A percentile compares a stretch with the other conserved stretches of the same genome.
Evolutionary conservation across 1,140 invertebrate species (phyloP).

Genomic region (Pogonognathellus flavescens): DNA sequence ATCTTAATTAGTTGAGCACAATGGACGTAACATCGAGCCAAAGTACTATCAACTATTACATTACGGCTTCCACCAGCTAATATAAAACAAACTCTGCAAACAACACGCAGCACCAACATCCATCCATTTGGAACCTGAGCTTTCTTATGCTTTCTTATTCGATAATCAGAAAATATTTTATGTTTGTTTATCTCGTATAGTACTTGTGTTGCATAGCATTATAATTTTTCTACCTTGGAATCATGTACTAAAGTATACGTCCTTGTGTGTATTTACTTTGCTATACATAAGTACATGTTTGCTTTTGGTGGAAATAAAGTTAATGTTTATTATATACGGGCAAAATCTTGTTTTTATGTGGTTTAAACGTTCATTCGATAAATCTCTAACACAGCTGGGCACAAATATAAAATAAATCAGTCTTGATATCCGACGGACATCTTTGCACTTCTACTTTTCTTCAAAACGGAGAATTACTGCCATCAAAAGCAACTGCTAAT

Average conservation of each 20-base stretch:
- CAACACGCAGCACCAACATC: neutral
- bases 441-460: conserved; percentile 35
- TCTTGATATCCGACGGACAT: neutral
- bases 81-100: neutral
- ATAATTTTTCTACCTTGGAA: too few species aligned
- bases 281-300: too few species aligned
- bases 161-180: too few species aligned
- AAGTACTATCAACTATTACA: conserved; percentile 37
- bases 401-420: conserved; percentile 40
- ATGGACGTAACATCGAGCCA: conserved; percentile 42
- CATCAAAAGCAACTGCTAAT: conserved; percentile 25
- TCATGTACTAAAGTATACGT: too few species aligned
- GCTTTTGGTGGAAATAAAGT: too few species aligned
- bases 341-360: neutral
- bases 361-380: neutral
- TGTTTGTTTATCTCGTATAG: too few species aligned
- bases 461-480: conserved; percentile 35
- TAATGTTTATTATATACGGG: too few species aligned
- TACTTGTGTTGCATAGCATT: too few species aligned
- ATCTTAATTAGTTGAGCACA: conserved; percentile 49
- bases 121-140: too few species aligned
- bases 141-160: too few species aligned
- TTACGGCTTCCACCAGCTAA: neutral
- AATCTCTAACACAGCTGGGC: conserved; percentile 16
- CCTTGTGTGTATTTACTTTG: too few species aligned